Conservation (phyloP, 2,113 vertebrate species). For the Macquaria australasica region DNA sequence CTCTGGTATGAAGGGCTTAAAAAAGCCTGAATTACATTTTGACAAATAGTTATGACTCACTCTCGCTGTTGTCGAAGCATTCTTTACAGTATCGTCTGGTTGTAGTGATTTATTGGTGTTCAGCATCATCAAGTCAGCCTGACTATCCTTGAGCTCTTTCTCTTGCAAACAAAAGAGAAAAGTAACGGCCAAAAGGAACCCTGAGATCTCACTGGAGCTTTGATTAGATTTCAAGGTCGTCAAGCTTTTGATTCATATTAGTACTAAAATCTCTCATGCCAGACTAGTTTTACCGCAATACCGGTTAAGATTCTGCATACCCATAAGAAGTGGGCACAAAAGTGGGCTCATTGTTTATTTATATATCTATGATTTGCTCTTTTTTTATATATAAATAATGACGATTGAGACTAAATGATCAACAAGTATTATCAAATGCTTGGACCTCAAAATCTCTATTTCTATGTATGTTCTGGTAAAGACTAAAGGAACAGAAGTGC, state of each 20-base stretch:
- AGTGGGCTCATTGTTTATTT: neutral
- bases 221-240: neutral
- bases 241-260: neutral
- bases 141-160: conserved; percentile 20
- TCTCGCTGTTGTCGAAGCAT: conserved; percentile 8
- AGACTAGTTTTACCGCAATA: neutral
- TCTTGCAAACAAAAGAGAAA: conserved; percentile 6
- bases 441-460: neutral
- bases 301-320: neutral
- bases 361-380: neutral
- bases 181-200: neutral
- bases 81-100: conserved; percentile 1
- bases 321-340: neutral
- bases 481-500: neutral
- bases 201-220: neutral
- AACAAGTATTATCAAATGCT: neutral
- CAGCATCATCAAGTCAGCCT: neutral
- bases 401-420: neutral
- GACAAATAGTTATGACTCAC: conserved; percentile 46
- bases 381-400: neutral
- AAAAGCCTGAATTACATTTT: conserved; percentile 44
- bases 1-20: conserved; percentile 23
- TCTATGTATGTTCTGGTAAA: neutral
- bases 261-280: neutral
- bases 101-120: conserved; percentile 32